These are phyloP conservation scores for Trachelipus rathkii DNA, from an alignment of 1,140 invertebrate genomes.

Conservation along the genomic window DNA sequence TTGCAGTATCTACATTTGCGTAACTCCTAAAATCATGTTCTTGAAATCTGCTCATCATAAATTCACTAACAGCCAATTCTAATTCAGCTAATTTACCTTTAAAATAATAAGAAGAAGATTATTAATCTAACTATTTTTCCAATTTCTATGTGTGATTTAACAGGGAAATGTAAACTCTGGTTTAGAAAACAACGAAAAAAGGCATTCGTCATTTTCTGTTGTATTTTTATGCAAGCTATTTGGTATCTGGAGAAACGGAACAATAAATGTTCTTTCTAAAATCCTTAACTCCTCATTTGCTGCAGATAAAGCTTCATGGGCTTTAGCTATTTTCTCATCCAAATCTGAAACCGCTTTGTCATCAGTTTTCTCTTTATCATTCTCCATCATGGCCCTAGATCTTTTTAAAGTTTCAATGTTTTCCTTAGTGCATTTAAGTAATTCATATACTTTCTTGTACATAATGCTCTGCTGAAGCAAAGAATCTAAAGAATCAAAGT, in stretches of 20 bases:
- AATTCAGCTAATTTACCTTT: not conserved
- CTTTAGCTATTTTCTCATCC: not conserved
- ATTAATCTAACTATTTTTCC: too few relatives aligned
- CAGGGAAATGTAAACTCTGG: not conserved
- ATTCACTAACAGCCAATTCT: not conserved
- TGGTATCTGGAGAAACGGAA: not conserved
- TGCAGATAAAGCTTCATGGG: not conserved
- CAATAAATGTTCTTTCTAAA: not conserved
- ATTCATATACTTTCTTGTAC: not conserved
- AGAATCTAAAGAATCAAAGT: not conserved
- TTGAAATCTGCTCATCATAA: not conserved
- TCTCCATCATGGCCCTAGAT: not conserved
- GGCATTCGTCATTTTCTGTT: not conserved
- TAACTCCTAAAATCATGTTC: not conserved
- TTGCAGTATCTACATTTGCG: not conserved
- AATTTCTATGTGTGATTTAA: not conserved
- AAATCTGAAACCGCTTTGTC: not conserved
- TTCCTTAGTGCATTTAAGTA: not conserved
- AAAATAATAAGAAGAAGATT: not conserved
- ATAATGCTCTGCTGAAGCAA: not conserved
- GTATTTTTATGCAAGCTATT: not conserved
- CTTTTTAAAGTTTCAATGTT: not conserved
- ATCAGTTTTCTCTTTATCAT: not conserved
- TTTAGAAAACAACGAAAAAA: not conserved
- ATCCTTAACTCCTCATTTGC: not conserved